phyloP scores from a whole-genome alignment of 2,888 invertebrate genomes.

The Cerastis rubricosa region DNA sequence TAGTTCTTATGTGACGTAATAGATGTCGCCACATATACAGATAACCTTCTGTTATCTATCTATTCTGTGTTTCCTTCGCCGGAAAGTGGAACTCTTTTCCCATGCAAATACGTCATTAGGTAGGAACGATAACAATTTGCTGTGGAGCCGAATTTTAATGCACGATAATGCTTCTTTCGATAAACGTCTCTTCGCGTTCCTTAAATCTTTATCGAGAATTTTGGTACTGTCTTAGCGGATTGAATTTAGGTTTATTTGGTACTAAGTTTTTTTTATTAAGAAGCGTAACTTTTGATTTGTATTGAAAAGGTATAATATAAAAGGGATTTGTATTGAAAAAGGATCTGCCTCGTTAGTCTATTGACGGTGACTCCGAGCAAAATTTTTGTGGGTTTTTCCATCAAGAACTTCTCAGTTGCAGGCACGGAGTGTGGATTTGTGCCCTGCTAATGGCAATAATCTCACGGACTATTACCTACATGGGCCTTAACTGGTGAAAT shows the following conservation, averaged over 20 bases:
- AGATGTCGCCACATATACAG: not conserved
- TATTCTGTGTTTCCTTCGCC: not conserved
- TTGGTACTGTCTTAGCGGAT: slow-evolving; percentile 43
- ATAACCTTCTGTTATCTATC: not conserved
- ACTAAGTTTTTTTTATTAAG: slow-evolving; percentile 16
- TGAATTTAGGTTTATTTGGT: slow-evolving; percentile 55
- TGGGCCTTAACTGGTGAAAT: not conserved
- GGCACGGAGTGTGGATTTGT: not conserved
- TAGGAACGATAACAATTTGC: slow-evolving; percentile 80
- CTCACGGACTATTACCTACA: not conserved
- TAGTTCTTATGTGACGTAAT: not conserved
- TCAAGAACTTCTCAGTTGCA: not conserved
- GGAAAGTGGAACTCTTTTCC: slow-evolving; percentile 78
- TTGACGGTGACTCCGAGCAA: not conserved
- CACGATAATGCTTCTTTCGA: slow-evolving; percentile 75
- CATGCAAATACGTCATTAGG: slow-evolving; percentile 87
- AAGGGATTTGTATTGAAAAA: not conserved
- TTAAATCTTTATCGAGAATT: slow-evolving; percentile 56
- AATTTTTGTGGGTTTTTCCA: not conserved
- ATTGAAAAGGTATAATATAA: not conserved
- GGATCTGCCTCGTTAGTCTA: not conserved
- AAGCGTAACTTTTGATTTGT: slow-evolving; percentile 3
- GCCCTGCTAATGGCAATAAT: not conserved
- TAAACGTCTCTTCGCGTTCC: slow-evolving; percentile 61
- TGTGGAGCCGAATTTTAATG: slow-evolving; percentile 81